Base-by-base conservation (phyloP, 2,113 vertebrate genomes). In the Carassius auratus region DNA sequence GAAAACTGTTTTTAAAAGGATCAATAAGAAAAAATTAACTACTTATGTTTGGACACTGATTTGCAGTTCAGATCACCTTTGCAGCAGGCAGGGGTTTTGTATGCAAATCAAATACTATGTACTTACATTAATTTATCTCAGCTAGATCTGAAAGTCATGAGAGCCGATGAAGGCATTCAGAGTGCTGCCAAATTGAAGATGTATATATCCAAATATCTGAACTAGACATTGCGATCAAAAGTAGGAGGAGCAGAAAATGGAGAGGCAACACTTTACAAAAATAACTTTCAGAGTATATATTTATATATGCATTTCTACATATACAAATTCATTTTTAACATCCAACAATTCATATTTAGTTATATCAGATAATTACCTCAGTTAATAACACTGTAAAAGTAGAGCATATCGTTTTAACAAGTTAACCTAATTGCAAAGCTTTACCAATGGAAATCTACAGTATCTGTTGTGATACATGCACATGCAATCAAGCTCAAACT, bases 11-110 rank as follows among this genome's bases (percentile, higher is more conserved):
- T 33, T 38, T 82, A 69, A 4, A 57, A 45, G 48, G 55, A 55
- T 82, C 42, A 64, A 12, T 61, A 62, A 69, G 33, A 12, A 64
- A 30, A 82, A 86, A 69, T 45, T 8, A 77, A 64, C 36, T 23
- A 62, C 12, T 61, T 74, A 14, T 23, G 21, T 48, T 48, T 5
- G 21, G 71, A 74, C 42, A 23, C 36, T 21, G 68, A 71, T 71
- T 21, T 71, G 8, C 68, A 38, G 68, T 71, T 42, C 33, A 71
- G 33, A 71, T 33, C 68, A 71, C 21, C 2, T 74, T 21, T 45
- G 42, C 5, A 1, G 71, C 71, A 74, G 69, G 10, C 69, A 45
- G 10, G 10, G 1, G 19, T 36, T 69, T 38, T 71, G 4, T 23
- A 21, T 14, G 69, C 21, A 74, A 74, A 74, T 48, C 38, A 74